Conservation (phyloP, 2,797 vertebrate species). For the Margarornis squamiger region DNA sequence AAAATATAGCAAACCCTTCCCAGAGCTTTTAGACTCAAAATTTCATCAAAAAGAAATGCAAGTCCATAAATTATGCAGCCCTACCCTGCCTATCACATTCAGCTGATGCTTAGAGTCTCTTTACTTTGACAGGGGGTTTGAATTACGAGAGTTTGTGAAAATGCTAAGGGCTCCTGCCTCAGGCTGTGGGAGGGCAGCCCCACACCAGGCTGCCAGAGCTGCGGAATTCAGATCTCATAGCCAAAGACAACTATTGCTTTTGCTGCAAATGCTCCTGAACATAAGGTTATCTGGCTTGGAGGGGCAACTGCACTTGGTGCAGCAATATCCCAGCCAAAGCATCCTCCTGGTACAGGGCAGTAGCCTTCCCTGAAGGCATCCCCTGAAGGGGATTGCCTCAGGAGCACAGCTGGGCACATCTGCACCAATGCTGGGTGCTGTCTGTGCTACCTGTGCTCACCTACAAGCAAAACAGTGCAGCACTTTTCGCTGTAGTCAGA, state of each 20-base stretch:
- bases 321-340: not conserved
- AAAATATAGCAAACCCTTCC: conserved; percentile 9
- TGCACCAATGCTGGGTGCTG: not conserved
- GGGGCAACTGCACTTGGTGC: not conserved
- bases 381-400: not conserved
- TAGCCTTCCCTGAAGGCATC: not conserved
- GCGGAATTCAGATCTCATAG: not conserved
- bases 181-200: not conserved
- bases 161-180: not conserved
- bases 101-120: not conserved
- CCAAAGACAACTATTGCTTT: rapidly evolving
- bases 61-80: conserved; percentile 34
- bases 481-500: rapidly evolving
- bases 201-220: not conserved
- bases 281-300: not conserved
- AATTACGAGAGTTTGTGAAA: not conserved
- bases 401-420: not conserved
- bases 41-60: conserved; percentile 41
- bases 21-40: conserved; percentile 26
- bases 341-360: not conserved
- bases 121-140: not conserved
- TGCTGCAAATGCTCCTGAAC: not conserved
- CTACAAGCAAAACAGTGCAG: not conserved
- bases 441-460: not conserved
- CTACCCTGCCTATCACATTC: not conserved